phyloP scores from a whole-genome alignment of 2,113 vertebrate species.

The Microtus montanus region DNA sequence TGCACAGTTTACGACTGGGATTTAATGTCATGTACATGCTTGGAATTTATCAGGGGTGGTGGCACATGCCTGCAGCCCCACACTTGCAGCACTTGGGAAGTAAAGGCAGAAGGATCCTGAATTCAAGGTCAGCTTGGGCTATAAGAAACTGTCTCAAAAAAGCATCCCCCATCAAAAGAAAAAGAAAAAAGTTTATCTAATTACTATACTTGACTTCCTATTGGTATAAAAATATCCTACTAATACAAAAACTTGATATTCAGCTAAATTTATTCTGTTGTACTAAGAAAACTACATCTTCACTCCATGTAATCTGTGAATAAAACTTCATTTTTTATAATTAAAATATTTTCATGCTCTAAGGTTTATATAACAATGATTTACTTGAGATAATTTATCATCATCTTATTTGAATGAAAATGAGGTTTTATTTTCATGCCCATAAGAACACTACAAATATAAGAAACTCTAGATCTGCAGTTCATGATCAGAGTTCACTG shows the following conservation, averaged over 20 bases:
- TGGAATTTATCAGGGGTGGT: background rate
- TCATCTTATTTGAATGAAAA: background rate
- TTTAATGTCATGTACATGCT: background rate
- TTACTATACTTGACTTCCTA: background rate
- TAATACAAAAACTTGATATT: background rate
- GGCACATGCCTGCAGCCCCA: background rate
- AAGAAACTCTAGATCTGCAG: background rate
- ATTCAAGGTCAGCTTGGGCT: background rate
- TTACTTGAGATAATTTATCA: background rate
- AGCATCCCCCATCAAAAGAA: background rate
- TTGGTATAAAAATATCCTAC: background rate
- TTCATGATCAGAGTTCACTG: background rate
- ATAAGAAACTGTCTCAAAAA: background rate
- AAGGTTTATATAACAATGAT: background rate
- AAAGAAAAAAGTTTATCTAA: background rate
- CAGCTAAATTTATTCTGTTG: background rate
- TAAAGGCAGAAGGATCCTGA: background rate
- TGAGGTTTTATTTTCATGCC: background rate
- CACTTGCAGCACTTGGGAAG: background rate
- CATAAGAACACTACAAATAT: background rate
- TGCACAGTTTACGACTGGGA: background rate
- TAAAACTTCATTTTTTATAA: background rate
- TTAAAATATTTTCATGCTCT: background rate
- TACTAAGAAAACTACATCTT: background rate
- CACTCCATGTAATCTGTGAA: background rate